Base-by-base conservation (phyloP, 2,113 vertebrate genomes). In the Callocephalon fimbriatum region DNA sequence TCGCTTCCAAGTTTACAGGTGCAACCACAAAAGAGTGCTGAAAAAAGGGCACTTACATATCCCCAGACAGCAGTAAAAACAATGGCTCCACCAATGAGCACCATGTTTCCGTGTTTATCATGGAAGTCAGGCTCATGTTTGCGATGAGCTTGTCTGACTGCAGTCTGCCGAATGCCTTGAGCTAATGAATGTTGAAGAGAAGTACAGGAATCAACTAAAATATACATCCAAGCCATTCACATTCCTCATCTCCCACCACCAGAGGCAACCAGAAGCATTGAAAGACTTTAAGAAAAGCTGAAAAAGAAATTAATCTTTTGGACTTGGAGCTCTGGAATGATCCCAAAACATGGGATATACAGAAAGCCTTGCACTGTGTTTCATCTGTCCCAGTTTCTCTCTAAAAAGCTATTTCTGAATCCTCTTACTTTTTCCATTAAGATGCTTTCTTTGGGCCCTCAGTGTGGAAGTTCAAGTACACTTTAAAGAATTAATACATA, bases 41-140 rank as follows among this genome's bases (percentile, higher is more conserved):
- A 42, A 76, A 47, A 73, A 51, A 71, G 7, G 61, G 26, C 32
- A 86, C 98, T 98, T 97, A 99, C 98, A 23, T 98, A 99, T 71
- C 21, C 15, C 98, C 98, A 99, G 53, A 97, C 31, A 58, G 95
- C 1, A 32, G 94, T 11, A 91, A 96, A 98, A 85, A 97, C 61
- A 5, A 72, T 5, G 0, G 80, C 37, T 90, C 98, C 98, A 8
- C 96, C 85, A 2, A 98, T 79, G 29, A 98, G 97, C 37, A 98
- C 19, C 22, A 96, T 47, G 80, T 97, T 98, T 32, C 98, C 98
- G 0, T 98, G 98, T 42, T 98, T 98, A 38, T 98, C 98, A 13
- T 98, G 98, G 86, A 99, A 99, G 95, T 90, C 32, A 2, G 97
- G 97, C 50, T 81, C 88, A 6, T 90, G 10, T 83, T 98, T 98